These are phyloP conservation scores for Gonatopus flavifemur DNA, from an alignment of 1,140 invertebrate genomes.

Conservation along the genomic window DNA sequence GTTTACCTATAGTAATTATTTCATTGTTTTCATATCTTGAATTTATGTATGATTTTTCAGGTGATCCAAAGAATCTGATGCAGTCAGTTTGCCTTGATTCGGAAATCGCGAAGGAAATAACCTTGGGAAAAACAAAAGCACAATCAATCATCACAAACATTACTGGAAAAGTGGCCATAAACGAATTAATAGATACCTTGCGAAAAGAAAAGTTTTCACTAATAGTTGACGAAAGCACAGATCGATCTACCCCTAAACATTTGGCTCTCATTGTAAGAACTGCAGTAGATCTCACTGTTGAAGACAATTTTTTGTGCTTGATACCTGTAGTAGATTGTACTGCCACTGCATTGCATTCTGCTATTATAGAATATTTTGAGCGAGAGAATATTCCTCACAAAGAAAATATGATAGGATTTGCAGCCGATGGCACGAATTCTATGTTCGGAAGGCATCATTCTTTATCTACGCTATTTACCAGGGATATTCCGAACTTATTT, in stretches of 20 bases:
- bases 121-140: not conserved
- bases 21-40: no score
- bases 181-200: conserved; percentile 19
- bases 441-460: conserved; percentile 31
- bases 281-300: conserved; percentile 6
- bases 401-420: conserved; percentile 46
- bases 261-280: conserved; percentile 36
- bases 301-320: conserved; percentile 34
- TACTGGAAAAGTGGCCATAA: conserved; percentile 20
- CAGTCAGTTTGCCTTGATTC: not conserved
- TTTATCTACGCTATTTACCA: not conserved
- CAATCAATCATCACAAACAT: conserved; percentile 29
- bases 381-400: no score
- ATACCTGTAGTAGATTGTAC: conserved; percentile 29
- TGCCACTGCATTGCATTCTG: conserved; percentile 20
- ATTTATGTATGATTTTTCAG: no score
- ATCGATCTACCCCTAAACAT: conserved; percentile 35
- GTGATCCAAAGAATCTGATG: not conserved
- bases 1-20: no score
- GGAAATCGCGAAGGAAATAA: not conserved
- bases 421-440: conserved; percentile 41
- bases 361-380: conserved; percentile 36
- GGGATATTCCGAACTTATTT: not conserved
- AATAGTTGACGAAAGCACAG: conserved; percentile 49
- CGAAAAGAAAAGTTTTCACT: conserved; percentile 42